Percentiles rank a stretch among this genome's conserved stretches.
Conservation (phyloP, 2,888 invertebrate species). For the Synergus gifuensis region DNA sequence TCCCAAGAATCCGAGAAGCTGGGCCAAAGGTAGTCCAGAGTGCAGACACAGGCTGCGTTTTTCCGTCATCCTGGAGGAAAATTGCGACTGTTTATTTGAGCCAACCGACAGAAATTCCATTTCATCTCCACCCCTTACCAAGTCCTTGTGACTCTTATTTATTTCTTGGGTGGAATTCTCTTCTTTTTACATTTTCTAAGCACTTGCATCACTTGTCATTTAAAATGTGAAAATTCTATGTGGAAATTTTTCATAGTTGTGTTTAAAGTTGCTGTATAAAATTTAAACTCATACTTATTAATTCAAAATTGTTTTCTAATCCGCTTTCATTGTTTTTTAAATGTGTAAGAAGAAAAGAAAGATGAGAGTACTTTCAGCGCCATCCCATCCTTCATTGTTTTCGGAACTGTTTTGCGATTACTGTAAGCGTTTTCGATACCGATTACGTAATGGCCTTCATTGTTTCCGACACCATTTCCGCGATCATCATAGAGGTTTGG, state of each 20-base stretch:
- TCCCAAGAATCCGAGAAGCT: constrained; percentile 45
- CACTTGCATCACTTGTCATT: constrained; percentile 10
- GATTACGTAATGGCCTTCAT: not conserved
- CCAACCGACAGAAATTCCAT: constrained; percentile 70
- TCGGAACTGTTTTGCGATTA: not conserved
- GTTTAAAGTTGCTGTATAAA: too few relatives aligned
- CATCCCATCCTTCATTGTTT: not conserved
- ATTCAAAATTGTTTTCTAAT: not conserved
- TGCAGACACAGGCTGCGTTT: constrained; percentile 46
- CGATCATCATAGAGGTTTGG: not conserved
- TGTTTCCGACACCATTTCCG: not conserved
- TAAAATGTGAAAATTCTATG: too few relatives aligned
- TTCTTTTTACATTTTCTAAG: not conserved
- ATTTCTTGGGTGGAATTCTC: constrained; percentile 47
- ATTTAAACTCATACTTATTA: too few relatives aligned
- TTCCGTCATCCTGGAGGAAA: constrained; percentile 55
- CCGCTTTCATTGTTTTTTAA: too few relatives aligned
- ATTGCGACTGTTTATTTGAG: constrained; percentile 71
- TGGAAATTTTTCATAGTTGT: too few relatives aligned
- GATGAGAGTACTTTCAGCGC: not conserved
- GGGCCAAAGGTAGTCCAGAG: constrained; percentile 40
- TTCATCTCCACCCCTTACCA: constrained; percentile 58
- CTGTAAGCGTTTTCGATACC: not conserved
- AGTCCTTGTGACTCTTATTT: constrained; percentile 57
- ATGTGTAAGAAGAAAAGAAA: too few relatives aligned